Evolutionary conservation across 2,888 invertebrate species (phyloP), one percentile per base, ranked within the genome.

Genomic region (Idaea dimidiata): DNA sequence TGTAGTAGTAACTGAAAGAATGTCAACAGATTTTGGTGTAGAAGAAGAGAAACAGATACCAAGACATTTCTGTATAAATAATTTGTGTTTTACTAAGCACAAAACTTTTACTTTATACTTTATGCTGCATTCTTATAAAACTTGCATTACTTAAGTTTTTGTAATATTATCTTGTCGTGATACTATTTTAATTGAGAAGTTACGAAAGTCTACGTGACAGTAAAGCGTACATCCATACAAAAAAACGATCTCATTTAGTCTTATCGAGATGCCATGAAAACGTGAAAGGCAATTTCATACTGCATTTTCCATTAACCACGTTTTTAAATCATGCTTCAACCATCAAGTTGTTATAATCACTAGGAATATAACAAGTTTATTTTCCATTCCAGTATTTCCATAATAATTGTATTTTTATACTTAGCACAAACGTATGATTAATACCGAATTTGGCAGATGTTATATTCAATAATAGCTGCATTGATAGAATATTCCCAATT

Each of bases 281-380:
- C 90, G 90, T 90, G 91, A 89, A 86, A 89, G 80, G 81, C 87
- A 91, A 91, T 91, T 91, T 91, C 90, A 91, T 89, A 89, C 79
- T 86, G 84, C 81, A 86, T 90, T 91, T 89, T 87, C 82, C 80
- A 78, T 88, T 88, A 84, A 84, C 85, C 84, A 89, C 87, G 87
- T 83, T 80, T 84, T 78, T 71, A 77, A 56, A 43, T 1, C 43
- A 43, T 43, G 43, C 43, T 43, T 43, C 10, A 43, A 8, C 10
- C 7, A 43, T 43, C 43, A 43, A 14, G 14, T 43, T 10, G 8
- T 43, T 43, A 43, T 10, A 43, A 43, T 43, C 14, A 43, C 14
- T 14, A 10, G 43, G 14, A 43, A 43, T 43, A 14, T 8, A 10
- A 43, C 8, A 43, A 14, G 2, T 43, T 43, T 0, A 43, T 43